Conservation (phyloP, 1,140 invertebrate genomes). For the Drosophila gunungcola region DNA sequence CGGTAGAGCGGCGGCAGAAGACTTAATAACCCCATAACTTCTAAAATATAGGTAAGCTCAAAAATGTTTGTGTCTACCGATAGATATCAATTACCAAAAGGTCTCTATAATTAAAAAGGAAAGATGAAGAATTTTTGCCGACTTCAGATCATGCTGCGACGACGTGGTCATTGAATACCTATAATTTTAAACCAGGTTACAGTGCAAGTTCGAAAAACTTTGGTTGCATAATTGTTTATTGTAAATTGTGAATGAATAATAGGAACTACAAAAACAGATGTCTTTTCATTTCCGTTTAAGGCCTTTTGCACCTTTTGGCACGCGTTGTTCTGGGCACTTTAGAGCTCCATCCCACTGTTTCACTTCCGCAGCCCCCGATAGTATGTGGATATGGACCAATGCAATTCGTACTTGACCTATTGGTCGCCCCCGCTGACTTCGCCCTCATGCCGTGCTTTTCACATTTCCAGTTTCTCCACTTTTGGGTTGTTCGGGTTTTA, state of each 20-base stretch:
- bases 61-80: background rate
- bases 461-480: constrained; percentile 51
- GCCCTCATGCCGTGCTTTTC: constrained; percentile 71
- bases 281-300: constrained; percentile 49
- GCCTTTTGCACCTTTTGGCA: constrained; percentile 68
- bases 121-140: constrained; percentile 20
- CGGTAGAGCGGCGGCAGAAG: no score
- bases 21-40: no score
- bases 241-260: constrained; percentile 2
- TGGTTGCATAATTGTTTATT: constrained; percentile 62
- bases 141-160: constrained; percentile 27
- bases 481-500: constrained; percentile 70
- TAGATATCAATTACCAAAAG: no score
- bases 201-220: constrained; percentile 38
- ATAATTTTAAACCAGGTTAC: background rate
- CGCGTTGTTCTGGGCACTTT: constrained; percentile 54
- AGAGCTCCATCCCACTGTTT: constrained; percentile 51
- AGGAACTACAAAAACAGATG: constrained; percentile 42
- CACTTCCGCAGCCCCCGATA: constrained; percentile 45
- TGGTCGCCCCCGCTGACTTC: constrained; percentile 62
- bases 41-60: no score
- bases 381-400: constrained; percentile 22
- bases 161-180: constrained; percentile 8
- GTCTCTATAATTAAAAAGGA: background rate
- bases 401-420: constrained; percentile 62